Evolutionary conservation across 2,113 vertebrate genomes (phyloP).

Genomic region (Verasper variegatus): DNA sequence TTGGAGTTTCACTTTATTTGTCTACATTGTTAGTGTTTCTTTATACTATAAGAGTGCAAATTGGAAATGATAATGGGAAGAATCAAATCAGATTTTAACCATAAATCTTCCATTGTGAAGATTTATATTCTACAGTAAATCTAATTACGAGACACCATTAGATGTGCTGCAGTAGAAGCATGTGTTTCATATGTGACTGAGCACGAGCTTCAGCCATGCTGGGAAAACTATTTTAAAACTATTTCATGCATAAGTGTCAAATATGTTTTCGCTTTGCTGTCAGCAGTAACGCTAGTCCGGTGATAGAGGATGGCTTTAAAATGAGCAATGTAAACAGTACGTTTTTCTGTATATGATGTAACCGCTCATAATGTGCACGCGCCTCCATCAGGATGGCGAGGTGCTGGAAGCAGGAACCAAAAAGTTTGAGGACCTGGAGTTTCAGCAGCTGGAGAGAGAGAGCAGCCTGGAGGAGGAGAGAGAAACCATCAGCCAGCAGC

Average conservation of each 20-base stretch:
- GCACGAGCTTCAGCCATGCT: constrained; percentile 15
- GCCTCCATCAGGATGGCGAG: constrained; percentile 87
- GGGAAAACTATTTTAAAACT: neutral
- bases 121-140: neutral
- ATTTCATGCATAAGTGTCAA: neutral
- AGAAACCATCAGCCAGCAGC: constrained; percentile 88
- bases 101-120: too few species aligned
- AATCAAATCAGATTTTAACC: too few species aligned
- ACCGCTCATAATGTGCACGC: constrained; percentile 22
- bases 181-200: constrained; percentile 46
- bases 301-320: constrained; percentile 11
- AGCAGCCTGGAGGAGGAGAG: constrained; percentile 93
- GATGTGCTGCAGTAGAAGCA: constrained; percentile 46
- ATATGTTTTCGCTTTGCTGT: neutral
- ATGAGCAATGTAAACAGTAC: neutral
- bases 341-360: constrained; percentile 1
- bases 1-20: too few species aligned
- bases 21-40: too few species aligned
- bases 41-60: too few species aligned
- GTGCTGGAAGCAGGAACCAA: constrained; percentile 89
- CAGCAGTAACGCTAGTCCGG: neutral
- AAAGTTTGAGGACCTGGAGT: constrained; percentile 97
- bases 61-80: too few species aligned
- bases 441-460: constrained; percentile 97
- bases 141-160: neutral